These are phyloP conservation scores for Probosciger aterrimus DNA, from an alignment of 2,113 vertebrate genomes.

Conservation along the genomic window DNA sequence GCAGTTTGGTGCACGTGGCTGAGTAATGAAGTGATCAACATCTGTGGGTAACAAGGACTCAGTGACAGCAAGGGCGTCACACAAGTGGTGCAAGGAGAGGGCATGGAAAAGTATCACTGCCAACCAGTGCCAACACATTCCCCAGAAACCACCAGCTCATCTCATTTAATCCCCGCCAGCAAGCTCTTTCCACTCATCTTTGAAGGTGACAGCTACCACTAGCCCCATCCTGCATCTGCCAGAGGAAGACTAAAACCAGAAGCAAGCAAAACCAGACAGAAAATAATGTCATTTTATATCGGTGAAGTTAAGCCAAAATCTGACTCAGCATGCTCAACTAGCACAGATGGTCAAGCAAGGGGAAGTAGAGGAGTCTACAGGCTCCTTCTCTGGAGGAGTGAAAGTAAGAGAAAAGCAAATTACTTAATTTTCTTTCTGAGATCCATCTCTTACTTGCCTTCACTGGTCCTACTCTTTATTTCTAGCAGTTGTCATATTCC, in stretches of 20 bases:
- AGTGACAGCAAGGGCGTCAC: rapidly evolving
- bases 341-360: not conserved
- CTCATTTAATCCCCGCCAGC: not conserved
- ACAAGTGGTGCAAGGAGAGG: not conserved
- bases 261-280: not conserved
- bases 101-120: not conserved
- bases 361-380: not conserved
- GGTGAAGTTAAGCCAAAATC: not conserved
- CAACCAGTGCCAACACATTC: not conserved
- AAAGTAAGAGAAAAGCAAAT: not conserved
- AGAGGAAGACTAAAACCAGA: not conserved
- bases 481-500: not conserved
- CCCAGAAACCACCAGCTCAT: not conserved
- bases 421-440: not conserved
- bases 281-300: not conserved
- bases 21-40: not conserved
- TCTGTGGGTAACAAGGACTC: not conserved
- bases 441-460: not conserved
- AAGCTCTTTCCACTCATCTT: not conserved
- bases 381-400: not conserved
- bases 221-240: not conserved
- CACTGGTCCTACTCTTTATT: not conserved
- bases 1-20: not conserved
- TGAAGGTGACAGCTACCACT: not conserved
- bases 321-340: not conserved